Base-by-base conservation (phyloP, 2,113 vertebrate species). In the Toxotes jaculatrix region DNA sequence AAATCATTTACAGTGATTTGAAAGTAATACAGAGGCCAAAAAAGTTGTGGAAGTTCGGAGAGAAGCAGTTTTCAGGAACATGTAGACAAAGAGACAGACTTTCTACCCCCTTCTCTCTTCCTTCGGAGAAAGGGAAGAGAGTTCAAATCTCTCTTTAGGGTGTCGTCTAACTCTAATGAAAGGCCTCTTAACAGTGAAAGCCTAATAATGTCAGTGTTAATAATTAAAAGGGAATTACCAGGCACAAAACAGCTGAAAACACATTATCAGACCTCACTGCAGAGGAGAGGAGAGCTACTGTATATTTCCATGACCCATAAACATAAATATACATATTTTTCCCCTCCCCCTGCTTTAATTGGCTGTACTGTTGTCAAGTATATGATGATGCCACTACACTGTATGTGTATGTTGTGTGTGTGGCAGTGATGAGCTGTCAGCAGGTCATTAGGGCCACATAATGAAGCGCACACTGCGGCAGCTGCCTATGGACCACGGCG, bases 141-240 rank as follows among this genome's bases (percentile, higher is more conserved):
- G 27, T 77, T 61, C 38, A 77, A 87, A 89, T 89, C 40, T 74
- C 83, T 94, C 92, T 90, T 93, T 13, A 43, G 89, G 89, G 87
- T 81, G 78, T 77, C 53, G 68, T 90, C 65, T 57, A 23, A 73
- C 79, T 85, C 79, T 90, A 93, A 93, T 93, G 92, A 94, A 95
- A 97, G 94, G 92, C 91, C 94, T 95, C 93, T 96, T 97, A 95
- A 94, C 88, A 95, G 88, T 94, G 94, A 96, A 96, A 96, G 94
- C 85, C 95, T 96, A 97, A 97, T 97, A 96, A 97, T 97, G 95
- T 90, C 85, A 77, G 93, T 95, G 94, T 97, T 97, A 97, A 97
- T 97, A 96, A 97, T 97, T 97, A 96, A 97, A 96, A 93, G 89
- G 95, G 94, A 92, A 96, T 96, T 96, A 90, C 93, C 82, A 47